Evolutionary conservation across 2,888 invertebrate species (phyloP).

Genomic region (Dryococelus australis): DNA sequence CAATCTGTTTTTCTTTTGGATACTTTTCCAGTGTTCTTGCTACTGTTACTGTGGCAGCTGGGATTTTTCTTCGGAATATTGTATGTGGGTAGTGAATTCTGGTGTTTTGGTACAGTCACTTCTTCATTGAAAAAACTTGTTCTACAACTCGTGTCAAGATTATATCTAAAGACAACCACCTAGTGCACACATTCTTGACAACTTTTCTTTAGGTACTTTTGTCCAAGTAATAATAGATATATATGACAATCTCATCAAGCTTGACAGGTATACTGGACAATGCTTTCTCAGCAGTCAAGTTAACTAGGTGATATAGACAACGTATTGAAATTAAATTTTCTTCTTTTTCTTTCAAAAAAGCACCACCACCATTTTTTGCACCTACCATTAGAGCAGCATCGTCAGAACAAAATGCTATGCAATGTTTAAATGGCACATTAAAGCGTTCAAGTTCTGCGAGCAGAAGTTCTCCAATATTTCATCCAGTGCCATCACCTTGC

Average conservation of each 20-base stretch:
- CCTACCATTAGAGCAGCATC: no score
- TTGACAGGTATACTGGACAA: no score
- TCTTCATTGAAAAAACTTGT: constrained; percentile 25
- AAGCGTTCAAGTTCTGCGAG: neutral
- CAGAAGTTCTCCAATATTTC: neutral
- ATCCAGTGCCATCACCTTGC: no score
- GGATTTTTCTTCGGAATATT: neutral
- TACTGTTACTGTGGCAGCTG: neutral
- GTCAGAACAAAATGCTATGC: no score
- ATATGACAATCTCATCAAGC: no score
- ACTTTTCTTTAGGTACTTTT: no score
- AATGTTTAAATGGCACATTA: no score
- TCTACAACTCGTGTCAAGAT: neutral
- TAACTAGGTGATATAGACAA: neutral
- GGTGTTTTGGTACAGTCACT: neutral
- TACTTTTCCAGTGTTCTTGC: neutral
- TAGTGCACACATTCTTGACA: constrained; percentile 22
- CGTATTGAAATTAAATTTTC: neutral
- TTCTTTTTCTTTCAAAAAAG: neutral
- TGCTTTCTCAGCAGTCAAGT: no score
- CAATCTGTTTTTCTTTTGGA: neutral
- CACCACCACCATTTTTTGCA: neutral
- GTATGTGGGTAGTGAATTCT: neutral
- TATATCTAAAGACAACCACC: neutral
- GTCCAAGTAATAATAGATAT: no score